phyloP scores from a whole-genome alignment of 2,113 vertebrate species.

The Lampris megalopsis region DNA sequence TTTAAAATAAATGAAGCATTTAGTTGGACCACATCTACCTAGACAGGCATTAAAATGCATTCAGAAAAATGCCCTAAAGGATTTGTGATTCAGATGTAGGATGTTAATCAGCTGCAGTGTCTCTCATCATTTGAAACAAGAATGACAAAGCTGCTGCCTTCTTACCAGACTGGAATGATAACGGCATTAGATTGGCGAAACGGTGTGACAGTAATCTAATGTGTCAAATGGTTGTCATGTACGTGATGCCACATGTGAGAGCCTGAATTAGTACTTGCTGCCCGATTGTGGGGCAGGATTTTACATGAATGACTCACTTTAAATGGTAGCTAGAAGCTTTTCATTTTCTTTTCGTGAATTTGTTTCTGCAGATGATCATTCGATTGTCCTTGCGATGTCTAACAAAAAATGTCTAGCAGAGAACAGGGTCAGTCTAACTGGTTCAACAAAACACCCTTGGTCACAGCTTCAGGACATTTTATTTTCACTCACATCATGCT shows the following conservation, averaged over 20 bases:
- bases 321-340: neutral
- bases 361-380: neutral
- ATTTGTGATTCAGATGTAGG: neutral
- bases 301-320: neutral
- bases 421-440: slow-evolving; percentile 7
- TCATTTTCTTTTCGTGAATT: neutral
- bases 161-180: slow-evolving; percentile 8
- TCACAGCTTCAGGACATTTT: neutral
- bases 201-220: neutral
- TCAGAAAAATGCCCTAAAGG: neutral
- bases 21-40: neutral
- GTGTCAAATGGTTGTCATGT: slow-evolving; percentile 34
- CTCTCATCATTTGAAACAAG: slow-evolving; percentile 3
- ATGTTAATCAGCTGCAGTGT: slow-evolving; percentile 17
- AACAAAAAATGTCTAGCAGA: neutral
- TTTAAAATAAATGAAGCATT: neutral
- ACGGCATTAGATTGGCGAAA: neutral
- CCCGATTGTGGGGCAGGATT: neutral
- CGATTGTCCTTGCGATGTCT: neutral
- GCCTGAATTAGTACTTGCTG: neutral
- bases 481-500: neutral
- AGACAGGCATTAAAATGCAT: neutral
- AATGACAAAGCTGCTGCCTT: slow-evolving; percentile 3
- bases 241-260: slow-evolving; percentile 9
- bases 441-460: neutral